A percentile compares a stretch with the other conserved stretches of the same genome.
These are phyloP conservation scores for Talpa occidentalis DNA, from an alignment of 2,113 vertebrate genomes.

Conservation along the genomic window DNA sequence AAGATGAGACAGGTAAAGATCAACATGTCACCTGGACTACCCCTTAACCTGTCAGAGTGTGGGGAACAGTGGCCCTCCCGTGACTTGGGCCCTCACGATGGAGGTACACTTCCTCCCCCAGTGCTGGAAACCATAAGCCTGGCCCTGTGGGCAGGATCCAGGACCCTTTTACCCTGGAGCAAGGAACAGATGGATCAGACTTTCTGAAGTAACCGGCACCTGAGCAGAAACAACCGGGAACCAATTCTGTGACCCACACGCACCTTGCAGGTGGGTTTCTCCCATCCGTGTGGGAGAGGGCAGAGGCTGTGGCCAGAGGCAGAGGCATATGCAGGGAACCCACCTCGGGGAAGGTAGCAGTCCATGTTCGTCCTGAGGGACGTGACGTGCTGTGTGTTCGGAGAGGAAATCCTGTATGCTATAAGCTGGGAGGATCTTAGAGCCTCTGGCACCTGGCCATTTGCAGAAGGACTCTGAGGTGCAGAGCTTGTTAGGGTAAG, in stretches of 20 bases:
- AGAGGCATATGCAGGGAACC: not conserved
- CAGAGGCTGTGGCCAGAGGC: not conserved
- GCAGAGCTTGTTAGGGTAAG: not conserved
- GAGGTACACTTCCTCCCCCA: not conserved
- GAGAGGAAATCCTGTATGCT: not conserved
- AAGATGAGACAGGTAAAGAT: not conserved
- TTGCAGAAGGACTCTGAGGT: not conserved
- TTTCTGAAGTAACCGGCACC: not conserved
- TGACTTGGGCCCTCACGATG: not conserved
- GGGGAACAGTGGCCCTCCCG: fast-evolving
- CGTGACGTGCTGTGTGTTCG: fast-evolving
- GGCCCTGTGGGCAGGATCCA: not conserved
- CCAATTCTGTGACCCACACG: not conserved
- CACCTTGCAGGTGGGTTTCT: not conserved
- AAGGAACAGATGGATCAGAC: not conserved
- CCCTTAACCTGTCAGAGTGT: not conserved
- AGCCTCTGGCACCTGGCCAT: not conserved
- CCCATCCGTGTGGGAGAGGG: not conserved
- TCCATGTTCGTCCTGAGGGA: not conserved
- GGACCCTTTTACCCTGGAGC: no score
- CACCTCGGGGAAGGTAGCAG: no score
- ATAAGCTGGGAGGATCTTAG: not conserved
- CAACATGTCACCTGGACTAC: not conserved
- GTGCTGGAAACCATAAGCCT: not conserved
- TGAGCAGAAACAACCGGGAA: not conserved